These are phyloP conservation scores for Pyrrhia umbra DNA, from an alignment of 2,888 invertebrate genomes.

Conservation along the genomic window DNA sequence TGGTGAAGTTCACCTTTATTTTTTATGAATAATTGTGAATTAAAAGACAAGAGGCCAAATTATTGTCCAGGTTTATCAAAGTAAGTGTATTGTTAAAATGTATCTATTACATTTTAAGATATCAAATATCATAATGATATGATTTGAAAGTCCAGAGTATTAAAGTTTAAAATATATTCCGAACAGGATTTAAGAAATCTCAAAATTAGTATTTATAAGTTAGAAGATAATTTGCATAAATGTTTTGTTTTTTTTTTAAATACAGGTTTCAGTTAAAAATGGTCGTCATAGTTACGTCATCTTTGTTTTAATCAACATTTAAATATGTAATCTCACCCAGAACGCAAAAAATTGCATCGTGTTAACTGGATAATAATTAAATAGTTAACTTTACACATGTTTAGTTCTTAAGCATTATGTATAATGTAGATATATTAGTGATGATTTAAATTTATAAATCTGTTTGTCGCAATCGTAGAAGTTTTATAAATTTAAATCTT, in stretches of 20 bases:
- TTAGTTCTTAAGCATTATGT: constrained; percentile 11
- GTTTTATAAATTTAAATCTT: not conserved
- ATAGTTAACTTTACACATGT: constrained; percentile 12
- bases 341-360: not conserved
- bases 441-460: constrained; percentile 4
- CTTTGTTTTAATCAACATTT: no score
- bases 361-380: not conserved
- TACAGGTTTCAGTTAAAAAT: not conserved
- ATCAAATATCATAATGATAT: constrained; percentile 53
- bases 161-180: constrained; percentile 23
- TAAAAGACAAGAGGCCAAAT: constrained; percentile 88
- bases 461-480: constrained; percentile 3
- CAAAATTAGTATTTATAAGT: constrained; percentile 21
- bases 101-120: constrained; percentile 54
- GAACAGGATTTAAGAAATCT: constrained; percentile 18
- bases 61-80: constrained; percentile 81
- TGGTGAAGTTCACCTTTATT: constrained; percentile 72
- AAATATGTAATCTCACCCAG: constrained; percentile 7
- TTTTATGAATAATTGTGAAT: constrained; percentile 74
- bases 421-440: constrained; percentile 6
- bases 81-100: constrained; percentile 53
- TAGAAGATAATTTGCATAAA: no score
- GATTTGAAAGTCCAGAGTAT: constrained; percentile 39
- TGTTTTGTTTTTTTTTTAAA: no score
- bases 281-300: no score